phyloP scores from a whole-genome alignment of 2,797 vertebrate species.

The Coregonus sp. region DNA sequence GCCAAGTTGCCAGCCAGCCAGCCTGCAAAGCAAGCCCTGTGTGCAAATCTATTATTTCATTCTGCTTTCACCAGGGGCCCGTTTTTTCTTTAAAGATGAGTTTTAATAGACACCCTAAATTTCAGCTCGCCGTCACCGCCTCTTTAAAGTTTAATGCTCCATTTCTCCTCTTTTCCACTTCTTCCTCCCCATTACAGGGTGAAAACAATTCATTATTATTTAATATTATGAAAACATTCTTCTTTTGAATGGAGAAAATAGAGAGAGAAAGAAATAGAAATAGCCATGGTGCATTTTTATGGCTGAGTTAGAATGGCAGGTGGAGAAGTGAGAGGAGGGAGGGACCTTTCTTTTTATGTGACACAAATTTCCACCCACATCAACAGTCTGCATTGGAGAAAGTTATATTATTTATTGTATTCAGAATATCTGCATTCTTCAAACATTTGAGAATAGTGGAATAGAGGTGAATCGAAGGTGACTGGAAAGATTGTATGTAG shows the following conservation, averaged over 20 bases:
- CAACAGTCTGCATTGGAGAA: conserved; percentile 34
- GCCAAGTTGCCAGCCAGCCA: conserved; percentile 58
- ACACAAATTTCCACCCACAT: conserved; percentile 50
- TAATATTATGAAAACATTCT: conserved; percentile 68
- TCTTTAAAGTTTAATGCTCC: conserved; percentile 78
- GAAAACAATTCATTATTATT: conserved; percentile 78
- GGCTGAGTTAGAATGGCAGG: conserved; percentile 56
- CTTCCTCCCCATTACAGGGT: conserved; percentile 61
- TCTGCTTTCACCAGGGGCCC: conserved; percentile 29
- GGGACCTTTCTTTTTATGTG: conserved; percentile 42
- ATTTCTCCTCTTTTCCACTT: conserved; percentile 39
- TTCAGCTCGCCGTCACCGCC: conserved; percentile 57
- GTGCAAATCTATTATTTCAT: conserved; percentile 74
- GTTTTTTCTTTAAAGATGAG: conserved; percentile 59
- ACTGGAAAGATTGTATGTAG: conserved; percentile 10
- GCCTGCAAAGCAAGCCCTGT: conserved; percentile 46
- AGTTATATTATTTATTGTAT: conserved; percentile 37
- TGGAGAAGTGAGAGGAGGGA: conserved; percentile 45
- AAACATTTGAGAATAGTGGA: conserved; percentile 33
- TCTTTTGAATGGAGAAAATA: conserved; percentile 42
- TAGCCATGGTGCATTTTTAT: conserved; percentile 44
- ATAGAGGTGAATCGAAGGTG: conserved; percentile 41
- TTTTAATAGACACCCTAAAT: conserved; percentile 75
- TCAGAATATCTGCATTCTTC: conserved; percentile 31
- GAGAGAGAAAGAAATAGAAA: conserved; percentile 33